These are phyloP conservation scores for chimpanzee (Pan troglodytes) DNA, from an alignment of 2,113 vertebrate species.

Conservation along the genomic window DNA sequence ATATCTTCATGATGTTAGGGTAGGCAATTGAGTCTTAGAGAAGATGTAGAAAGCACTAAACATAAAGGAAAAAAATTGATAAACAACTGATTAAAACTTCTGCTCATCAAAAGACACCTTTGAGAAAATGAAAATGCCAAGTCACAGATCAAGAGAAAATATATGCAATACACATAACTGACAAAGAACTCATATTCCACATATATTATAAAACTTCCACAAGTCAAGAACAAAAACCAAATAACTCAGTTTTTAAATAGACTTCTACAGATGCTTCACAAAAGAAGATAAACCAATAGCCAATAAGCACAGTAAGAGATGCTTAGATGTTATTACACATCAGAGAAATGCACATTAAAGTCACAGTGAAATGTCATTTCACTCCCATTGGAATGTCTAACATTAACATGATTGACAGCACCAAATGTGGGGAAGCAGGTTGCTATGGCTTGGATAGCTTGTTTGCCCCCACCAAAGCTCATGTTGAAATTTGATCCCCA, in stretches of 20 bases:
- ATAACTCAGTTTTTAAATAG: not conserved
- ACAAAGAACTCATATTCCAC: not conserved
- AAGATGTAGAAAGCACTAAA: not conserved
- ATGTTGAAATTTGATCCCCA: not conserved
- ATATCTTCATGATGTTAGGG: not conserved
- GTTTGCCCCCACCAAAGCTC: not conserved
- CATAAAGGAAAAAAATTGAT: not conserved
- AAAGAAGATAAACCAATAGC: not conserved
- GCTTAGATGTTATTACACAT: not conserved
- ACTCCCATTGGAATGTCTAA: not conserved
- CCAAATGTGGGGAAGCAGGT: not conserved
- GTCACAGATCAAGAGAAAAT: not conserved
- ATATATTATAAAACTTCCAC: not conserved
- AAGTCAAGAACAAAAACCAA: not conserved
- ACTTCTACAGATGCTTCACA: not conserved
- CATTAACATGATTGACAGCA: not conserved
- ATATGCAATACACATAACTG: not conserved
- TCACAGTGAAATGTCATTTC: not conserved
- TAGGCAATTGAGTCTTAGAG: not conserved
- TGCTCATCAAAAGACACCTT: not conserved
- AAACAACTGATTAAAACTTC: not conserved
- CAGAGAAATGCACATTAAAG: not conserved
- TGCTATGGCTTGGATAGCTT: not conserved
- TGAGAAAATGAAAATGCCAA: not conserved
- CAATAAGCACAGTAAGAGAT: not conserved